Base-by-base conservation (phyloP, 2,888 invertebrate genomes). In the Hymenopus coronatus region DNA sequence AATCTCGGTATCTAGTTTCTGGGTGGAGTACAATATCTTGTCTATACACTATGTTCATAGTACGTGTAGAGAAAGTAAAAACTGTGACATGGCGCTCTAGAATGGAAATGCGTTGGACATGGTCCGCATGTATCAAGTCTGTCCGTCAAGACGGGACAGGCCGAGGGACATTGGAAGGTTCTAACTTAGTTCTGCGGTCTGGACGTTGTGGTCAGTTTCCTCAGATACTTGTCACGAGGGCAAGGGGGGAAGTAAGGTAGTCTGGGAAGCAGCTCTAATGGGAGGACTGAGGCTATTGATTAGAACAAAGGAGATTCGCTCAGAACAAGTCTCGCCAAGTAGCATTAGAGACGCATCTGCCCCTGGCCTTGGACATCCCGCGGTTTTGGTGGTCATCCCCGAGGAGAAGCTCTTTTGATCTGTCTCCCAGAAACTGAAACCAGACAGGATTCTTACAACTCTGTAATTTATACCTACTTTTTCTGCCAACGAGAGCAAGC, bases 121-220 rank as follows among this genome's bases (percentile, higher is more conserved):
- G 20, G 54, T 20, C 20, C 54, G 54, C 20, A 70, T 70, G 54
- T 70, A 14, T 0, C 54, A 70, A 15, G 54, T 70, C 54, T 70
- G 54, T 70, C 54, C 54, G 54, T 70, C 54, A 70, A 70, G 54
- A 70, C 54, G 54, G 54, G 14, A 54, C 54, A 20, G 15, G 54
- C 15, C 20, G 54, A 70, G 54, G 54, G 54, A 70, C 54, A 70
- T 3, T 70, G 25, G 54, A 70, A 54, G 54, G 54, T 70, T 70
- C 81, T 86, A 86, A 86, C 86, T 86, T 86, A 86, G 86, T 81
- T 86, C 86, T 86, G 86, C 46, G 86, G 86, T 86, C 86, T 86
- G 28, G 28, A 30, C 27, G 81, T 25, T 86, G 86, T 86, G 86
- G 86, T 86, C 86, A 86, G 28, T 86, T 70, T 70, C 54, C 54